A percentile compares a stretch with the other conserved stretches of the same genome.
phyloP scores from a whole-genome alignment of 2,888 invertebrate genomes.

The Gari tellinella region DNA sequence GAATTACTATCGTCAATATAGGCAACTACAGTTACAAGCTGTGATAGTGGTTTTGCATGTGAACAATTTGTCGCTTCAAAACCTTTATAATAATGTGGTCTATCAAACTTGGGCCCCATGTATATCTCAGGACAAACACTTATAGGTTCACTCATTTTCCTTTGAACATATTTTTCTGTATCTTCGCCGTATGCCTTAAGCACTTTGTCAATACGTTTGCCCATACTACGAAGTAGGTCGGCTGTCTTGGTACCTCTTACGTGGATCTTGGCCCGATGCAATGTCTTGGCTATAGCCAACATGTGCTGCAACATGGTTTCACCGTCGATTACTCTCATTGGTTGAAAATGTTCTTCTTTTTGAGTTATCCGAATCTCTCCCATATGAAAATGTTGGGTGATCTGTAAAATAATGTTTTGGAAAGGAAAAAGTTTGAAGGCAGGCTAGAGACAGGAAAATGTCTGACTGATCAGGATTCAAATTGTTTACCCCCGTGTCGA shows the following conservation, averaged over 20 bases:
- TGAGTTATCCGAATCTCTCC: no score
- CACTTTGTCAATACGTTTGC: conserved; percentile 18
- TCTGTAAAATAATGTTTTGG: no score
- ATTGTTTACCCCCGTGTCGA: no score
- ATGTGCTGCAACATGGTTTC: not conserved
- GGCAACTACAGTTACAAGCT: conserved; percentile 45
- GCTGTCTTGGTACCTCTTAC: conserved; percentile 54
- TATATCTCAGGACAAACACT: conserved; percentile 62
- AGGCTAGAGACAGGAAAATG: no score
- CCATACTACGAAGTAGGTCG: conserved; percentile 29
- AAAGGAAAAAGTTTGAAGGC: no score
- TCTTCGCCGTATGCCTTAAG: conserved; percentile 21
- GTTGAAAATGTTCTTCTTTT: no score
- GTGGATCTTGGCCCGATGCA: conserved; percentile 48
- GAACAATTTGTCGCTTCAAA: conserved; percentile 54
- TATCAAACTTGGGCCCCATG: conserved; percentile 56
- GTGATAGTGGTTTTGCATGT: conserved; percentile 14
- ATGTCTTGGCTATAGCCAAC: conserved; percentile 15
- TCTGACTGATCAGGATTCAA: no score
- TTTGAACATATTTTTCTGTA: not conserved
- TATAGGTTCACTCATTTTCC: conserved; percentile 13
- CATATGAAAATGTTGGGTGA: no score
- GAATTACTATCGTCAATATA: not conserved
- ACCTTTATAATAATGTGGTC: conserved; percentile 64
- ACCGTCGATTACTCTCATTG: no score